Base-by-base conservation (phyloP, 2,113 vertebrate species). In the Petroica traversi region DNA sequence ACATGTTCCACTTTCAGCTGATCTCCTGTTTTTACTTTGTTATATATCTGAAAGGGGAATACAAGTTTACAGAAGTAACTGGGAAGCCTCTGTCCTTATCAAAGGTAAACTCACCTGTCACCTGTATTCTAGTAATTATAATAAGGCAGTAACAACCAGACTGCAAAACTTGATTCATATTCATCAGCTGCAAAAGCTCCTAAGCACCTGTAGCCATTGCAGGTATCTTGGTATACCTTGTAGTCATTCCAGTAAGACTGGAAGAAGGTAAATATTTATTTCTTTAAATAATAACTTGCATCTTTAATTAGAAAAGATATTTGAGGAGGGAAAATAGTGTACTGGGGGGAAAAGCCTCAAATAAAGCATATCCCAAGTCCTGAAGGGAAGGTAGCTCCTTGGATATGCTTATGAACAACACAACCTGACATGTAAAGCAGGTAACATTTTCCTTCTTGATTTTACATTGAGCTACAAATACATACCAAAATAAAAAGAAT, bases 1-100 rank as follows among this genome's bases (percentile, higher is more conserved):
- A 99, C 99, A 18, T 99, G 98, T 33, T 98, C 98, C 38, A 99
- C 98, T 54, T 98, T 98, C 58, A 99, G 97, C 85, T 96, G 97
- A 29, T 98, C 98, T 68, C 99, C 99, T 33, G 97, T 94, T 63
- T 98, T 97, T 17, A 99, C 98, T 77, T 97, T 98, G 97, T 98
- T 99, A 82, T 99, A 99, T 67, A 99, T 99, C 99, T 99, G 94
- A 92, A 86, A 58, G 79, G 40, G 40, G 12, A 88, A 93, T 19
- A 41, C 16, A 77, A 62, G 23, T 88, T 92, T 61, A 58, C 51
- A 91, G n/a, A 19, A 68, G 55, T 43, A 78, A 40, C 33, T n/a
- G 17, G n/a, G 51, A 68, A 67, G 33, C 57, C 12, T 74, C 41
- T 55, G 25, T 75, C 51, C 49, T 51, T 38, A 23, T 7, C 15